These are phyloP conservation scores for Hypotaenidia okinawae DNA, from an alignment of 2,797 vertebrate species.

Conservation along the genomic window DNA sequence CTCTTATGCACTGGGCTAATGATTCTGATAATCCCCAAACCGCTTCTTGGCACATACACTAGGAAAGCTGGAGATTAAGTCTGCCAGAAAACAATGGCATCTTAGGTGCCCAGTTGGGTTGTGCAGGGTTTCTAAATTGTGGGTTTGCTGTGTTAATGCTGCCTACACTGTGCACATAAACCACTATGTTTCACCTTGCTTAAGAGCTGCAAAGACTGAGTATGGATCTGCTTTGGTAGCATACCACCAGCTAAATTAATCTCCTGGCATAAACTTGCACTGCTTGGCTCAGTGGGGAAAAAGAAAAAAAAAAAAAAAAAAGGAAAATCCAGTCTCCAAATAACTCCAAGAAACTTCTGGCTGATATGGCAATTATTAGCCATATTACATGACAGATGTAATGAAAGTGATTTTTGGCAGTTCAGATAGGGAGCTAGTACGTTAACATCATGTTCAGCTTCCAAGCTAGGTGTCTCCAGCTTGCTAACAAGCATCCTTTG, in stretches of 20 bases:
- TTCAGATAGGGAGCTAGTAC: background rate
- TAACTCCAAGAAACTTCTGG: slow-evolving; percentile 22
- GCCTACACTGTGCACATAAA: background rate
- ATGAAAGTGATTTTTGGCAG: slow-evolving; percentile 2
- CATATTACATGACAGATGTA: slow-evolving; percentile 1
- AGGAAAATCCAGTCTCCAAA: slow-evolving; percentile 21
- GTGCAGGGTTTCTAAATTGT: background rate
- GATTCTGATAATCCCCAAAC: background rate
- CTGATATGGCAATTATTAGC: background rate
- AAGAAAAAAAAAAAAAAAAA: slow-evolving; percentile 3
- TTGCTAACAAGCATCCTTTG: slow-evolving; percentile 17
- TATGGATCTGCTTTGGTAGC: background rate
- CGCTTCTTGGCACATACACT: background rate
- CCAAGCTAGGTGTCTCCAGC: background rate
- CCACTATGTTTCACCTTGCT: background rate
- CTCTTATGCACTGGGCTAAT: accelerated
- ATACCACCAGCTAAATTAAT: slow-evolving; percentile 19
- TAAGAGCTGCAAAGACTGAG: background rate
- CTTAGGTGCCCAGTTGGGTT: background rate
- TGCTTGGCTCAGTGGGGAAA: background rate
- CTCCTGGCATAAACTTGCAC: background rate
- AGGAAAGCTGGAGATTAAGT: background rate
- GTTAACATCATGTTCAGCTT: background rate
- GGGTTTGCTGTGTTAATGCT: background rate
- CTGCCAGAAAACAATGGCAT: background rate